Percentiles rank a stretch among this genome's conserved stretches.
Conservation (phyloP, 2,888 invertebrate species). For the Tetramorium bicarinatum region DNA sequence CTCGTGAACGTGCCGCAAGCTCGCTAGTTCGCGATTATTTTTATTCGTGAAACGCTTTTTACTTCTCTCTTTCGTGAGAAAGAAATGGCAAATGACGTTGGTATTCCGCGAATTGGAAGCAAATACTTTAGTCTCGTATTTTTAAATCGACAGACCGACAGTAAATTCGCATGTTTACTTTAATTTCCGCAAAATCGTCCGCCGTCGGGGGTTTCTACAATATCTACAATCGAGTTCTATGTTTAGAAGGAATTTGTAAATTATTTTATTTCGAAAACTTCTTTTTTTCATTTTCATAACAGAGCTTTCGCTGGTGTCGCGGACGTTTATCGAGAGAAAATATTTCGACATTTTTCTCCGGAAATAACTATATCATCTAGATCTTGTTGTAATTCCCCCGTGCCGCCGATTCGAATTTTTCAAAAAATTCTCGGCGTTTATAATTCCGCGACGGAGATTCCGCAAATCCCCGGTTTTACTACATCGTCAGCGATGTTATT, state of each 20-base stretch:
- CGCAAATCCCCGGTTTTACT: constrained; percentile 44
- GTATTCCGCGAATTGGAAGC: constrained; percentile 52
- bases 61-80: constrained; percentile 22
- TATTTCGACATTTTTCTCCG: constrained; percentile 24
- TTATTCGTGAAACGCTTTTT: constrained; percentile 22
- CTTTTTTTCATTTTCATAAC: constrained; percentile 4
- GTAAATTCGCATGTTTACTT: constrained; percentile 41
- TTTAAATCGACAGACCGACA: constrained; percentile 6
- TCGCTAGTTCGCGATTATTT: constrained; percentile 25
- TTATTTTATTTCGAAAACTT: constrained; percentile 15
- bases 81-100: constrained; percentile 21
- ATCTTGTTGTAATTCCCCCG: constrained; percentile 42
- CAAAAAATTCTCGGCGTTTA: constrained; percentile 43
- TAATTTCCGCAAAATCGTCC: constrained; percentile 36
- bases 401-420: constrained; percentile 35
- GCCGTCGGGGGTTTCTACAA: neutral
- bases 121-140: constrained; percentile 34
- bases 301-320: neutral
- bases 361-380: neutral
- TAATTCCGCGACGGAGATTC: constrained; percentile 46
- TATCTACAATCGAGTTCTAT: neutral
- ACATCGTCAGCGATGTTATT: constrained; percentile 42
- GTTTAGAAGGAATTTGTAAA: neutral
- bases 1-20: constrained; percentile 30
- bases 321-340: constrained; percentile 8